Evolutionary conservation across 2,797 vertebrate genomes (phyloP).

Genomic region (Manis javanica): DNA sequence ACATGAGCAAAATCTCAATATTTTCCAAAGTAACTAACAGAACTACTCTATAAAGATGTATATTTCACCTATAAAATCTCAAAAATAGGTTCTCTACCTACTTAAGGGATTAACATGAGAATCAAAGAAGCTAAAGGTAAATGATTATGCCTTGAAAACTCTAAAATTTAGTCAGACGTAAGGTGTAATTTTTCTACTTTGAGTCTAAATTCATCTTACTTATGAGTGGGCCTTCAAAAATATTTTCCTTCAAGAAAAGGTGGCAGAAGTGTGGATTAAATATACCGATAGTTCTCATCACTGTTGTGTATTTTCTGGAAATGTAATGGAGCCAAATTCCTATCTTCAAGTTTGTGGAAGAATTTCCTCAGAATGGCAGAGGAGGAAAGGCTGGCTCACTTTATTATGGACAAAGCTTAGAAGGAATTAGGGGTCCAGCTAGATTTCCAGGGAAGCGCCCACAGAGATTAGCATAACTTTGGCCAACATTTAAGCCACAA

Average conservation of each 20-base stretch:
- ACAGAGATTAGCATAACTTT: not conserved
- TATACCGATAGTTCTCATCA: not conserved
- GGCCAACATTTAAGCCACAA: not conserved
- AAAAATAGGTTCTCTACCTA: not conserved
- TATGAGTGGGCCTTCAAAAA: not conserved
- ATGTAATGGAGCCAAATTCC: slow-evolving; percentile 16
- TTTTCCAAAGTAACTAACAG: not conserved
- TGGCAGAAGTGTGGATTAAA: slow-evolving; percentile 2
- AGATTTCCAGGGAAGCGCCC: slow-evolving; percentile 43
- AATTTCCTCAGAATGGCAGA: slow-evolving; percentile 48
- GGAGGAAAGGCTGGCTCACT: not conserved
- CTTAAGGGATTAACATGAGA: not conserved
- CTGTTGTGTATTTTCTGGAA: slow-evolving; percentile 20
- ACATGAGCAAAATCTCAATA: slow-evolving; percentile 40
- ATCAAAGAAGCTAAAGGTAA: slow-evolving; percentile 26
- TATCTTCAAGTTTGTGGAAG: not conserved
- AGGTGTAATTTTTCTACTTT: slow-evolving; percentile 40
- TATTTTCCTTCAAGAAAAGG: slow-evolving; percentile 42
- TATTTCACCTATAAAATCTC: slow-evolving; percentile 10
- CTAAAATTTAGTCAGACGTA: slow-evolving; percentile 39
- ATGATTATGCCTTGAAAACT: not conserved
- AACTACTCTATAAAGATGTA: slow-evolving; percentile 2
- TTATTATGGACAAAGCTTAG: not conserved
- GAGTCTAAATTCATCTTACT: slow-evolving; percentile 48
- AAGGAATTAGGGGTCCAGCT: not conserved